These are phyloP conservation scores for Andrena dorsata DNA, from an alignment of 2,888 invertebrate species.

Conservation along the genomic window DNA sequence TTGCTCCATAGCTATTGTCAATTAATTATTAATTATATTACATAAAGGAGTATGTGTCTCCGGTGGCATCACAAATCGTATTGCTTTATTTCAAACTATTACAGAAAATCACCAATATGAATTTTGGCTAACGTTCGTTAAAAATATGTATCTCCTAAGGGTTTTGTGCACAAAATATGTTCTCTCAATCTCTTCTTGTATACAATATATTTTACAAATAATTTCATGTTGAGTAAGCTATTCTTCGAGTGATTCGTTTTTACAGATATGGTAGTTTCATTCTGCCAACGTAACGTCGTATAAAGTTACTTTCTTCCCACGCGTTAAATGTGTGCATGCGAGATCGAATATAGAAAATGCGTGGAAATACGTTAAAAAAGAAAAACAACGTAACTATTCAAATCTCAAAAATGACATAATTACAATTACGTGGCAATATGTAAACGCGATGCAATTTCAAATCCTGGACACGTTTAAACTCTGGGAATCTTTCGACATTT, in stretches of 20 bases:
- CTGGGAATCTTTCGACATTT: not conserved
- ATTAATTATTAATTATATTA: constrained; percentile 26
- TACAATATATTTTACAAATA: constrained; percentile 39
- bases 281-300: not conserved
- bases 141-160: constrained; percentile 43
- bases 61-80: constrained; percentile 13
- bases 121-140: constrained; percentile 8
- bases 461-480: not conserved
- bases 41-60: constrained; percentile 16
- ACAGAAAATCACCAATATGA: not conserved
- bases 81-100: constrained; percentile 29
- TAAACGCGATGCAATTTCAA: not conserved
- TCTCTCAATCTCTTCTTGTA: constrained; percentile 33
- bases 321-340: not conserved
- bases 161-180: constrained; percentile 51
- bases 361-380: not conserved
- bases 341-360: not conserved
- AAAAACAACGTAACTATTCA: not conserved
- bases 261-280: constrained; percentile 1
- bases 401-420: constrained; percentile 1
- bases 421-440: not conserved
- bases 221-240: not conserved
- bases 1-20: not conserved
- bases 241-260: constrained; percentile 1
- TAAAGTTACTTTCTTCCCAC: constrained; percentile 1